These are phyloP conservation scores for Marronus borbonicus DNA, from an alignment of 2,888 invertebrate genomes.

Conservation along the genomic window DNA sequence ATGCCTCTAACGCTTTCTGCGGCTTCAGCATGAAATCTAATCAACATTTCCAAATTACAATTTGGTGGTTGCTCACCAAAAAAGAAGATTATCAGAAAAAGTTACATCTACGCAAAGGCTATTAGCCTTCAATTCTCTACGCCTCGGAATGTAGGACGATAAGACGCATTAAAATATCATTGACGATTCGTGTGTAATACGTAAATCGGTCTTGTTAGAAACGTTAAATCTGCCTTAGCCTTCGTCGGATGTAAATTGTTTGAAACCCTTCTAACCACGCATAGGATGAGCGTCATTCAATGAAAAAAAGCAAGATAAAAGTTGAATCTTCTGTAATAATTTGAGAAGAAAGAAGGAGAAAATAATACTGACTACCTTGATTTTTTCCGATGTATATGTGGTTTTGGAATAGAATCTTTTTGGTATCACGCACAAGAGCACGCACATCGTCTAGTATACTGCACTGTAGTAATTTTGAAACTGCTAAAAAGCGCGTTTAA, in stretches of 20 bases:
- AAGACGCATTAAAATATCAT: conserved; percentile 17
- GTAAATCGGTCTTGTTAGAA: conserved; percentile 15
- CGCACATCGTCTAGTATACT: background rate
- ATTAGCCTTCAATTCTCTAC: conserved; percentile 26
- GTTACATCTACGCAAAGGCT: background rate
- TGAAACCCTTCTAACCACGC: too few relatives aligned
- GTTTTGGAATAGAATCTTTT: background rate
- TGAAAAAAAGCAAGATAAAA: too few relatives aligned
- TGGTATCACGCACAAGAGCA: background rate
- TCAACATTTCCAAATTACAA: conserved; percentile 22
- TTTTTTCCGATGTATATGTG: background rate
- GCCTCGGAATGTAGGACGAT: conserved; percentile 30
- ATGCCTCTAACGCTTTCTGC: background rate
- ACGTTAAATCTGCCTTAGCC: conserved; percentile 10
- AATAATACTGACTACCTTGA: too few relatives aligned
- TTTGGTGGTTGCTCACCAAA: conserved; percentile 3
- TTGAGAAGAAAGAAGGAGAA: too few relatives aligned
- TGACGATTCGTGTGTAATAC: conserved; percentile 18
- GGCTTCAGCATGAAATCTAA: conserved; percentile 7
- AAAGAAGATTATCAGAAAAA: background rate
- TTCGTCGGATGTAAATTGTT: too few relatives aligned
- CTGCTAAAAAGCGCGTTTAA: conserved; percentile 25
- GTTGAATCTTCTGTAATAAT: too few relatives aligned
- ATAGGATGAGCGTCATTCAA: too few relatives aligned
- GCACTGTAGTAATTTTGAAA: conserved; percentile 1